Conservation (phyloP, 2,113 vertebrate genomes). For the Microcebus lehilahytsara region DNA sequence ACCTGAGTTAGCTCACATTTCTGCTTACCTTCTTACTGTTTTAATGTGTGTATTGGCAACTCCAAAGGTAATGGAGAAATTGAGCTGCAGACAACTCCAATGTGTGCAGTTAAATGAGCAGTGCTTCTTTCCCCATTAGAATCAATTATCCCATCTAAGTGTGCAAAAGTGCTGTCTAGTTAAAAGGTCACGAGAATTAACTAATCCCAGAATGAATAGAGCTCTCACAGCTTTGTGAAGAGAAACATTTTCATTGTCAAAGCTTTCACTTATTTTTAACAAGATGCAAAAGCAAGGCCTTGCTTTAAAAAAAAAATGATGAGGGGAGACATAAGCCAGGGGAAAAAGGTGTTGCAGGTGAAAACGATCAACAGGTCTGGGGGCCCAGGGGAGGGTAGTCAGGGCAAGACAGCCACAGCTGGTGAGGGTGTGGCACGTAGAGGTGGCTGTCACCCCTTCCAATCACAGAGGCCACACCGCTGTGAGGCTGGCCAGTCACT, state of each 20-base stretch:
- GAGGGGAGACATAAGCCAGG: not conserved
- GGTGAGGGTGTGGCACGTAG: accelerated
- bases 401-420: not conserved
- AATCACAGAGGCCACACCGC: not conserved
- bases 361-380: not conserved
- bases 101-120: constrained; percentile 49
- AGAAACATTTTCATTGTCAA: constrained; percentile 52
- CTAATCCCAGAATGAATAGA: constrained; percentile 43
- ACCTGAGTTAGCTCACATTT: constrained; percentile 44
- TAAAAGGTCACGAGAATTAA: constrained; percentile 66
- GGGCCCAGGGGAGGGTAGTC: not conserved
- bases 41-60: constrained; percentile 62
- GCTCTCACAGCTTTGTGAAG: constrained; percentile 34
- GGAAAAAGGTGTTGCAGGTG: not conserved
- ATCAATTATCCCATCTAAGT: constrained; percentile 68
- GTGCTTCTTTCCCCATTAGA: constrained; percentile 59
- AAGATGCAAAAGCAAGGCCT: constrained; percentile 42
- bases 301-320: not conserved
- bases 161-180: constrained; percentile 56
- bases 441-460: accelerated
- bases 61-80: constrained; percentile 63
- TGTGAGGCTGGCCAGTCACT: not conserved
- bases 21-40: constrained; percentile 54
- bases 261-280: constrained; percentile 50
- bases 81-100: constrained; percentile 45